Base-by-base conservation (phyloP, 2,888 invertebrate genomes). In the Lysandra coridon region DNA sequence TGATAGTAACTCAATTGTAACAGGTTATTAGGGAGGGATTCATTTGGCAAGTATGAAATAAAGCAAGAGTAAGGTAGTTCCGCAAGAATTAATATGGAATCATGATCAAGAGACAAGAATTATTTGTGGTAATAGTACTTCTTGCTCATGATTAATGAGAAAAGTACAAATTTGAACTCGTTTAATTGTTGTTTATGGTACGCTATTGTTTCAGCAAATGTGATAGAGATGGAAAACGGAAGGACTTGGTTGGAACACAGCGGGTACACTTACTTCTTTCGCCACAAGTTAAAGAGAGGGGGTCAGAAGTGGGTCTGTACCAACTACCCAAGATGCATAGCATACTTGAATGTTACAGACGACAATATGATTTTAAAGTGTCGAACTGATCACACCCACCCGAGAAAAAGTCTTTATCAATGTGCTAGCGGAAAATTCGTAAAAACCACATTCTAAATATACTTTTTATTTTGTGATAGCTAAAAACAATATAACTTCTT, bases 271-370 rank as follows among this genome's bases (percentile, higher is more conserved):
- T 86, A 83, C 80, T 86, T 84, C 81, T 83, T 82, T 37, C 81
- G 84, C 2, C 85, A 86, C 81, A 81, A 79, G 14, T 78, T 83
- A 12, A 82, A 79, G 30, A 75, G 73, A 17, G 57, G 2, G 82
- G 82, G 5, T 80, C 79, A 17, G 84, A 83, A 17, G 57, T 87
- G 86, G 86, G 81, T 83, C 0, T 87, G 87, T 79, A 85, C 86
- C 0, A 82, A 76, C 4, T 83, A 82, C 73, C 85, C 85, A 0
- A 81, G 81, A 14, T 87, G 87, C 81, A 84, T 82, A 74, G 84
- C 85, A 0, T 82, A 78, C 60, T 75, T 90, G 0, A 85, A 84
- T 62, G 83, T 90, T 2, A 85, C 88, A 53, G 87, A 87, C 0
- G 14, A 82, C 2, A 83, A 85, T 40, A 79, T 80, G 5, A 82